Evolutionary conservation across 2,113 vertebrate species (phyloP).

Genomic region (Trochalopteron elliotii): DNA sequence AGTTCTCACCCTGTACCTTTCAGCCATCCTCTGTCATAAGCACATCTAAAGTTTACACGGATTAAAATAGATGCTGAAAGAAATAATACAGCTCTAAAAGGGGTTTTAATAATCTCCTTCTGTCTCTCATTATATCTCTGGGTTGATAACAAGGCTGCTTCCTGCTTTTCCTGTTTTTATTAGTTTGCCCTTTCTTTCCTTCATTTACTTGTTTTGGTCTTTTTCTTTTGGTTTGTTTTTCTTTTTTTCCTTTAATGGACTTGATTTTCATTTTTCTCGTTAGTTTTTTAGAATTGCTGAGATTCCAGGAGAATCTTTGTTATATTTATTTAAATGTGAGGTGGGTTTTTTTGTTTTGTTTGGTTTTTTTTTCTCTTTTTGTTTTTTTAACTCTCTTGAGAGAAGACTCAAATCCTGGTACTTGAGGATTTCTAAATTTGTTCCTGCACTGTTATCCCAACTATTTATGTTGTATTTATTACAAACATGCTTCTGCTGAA

Average conservation of each 20-base stretch:
- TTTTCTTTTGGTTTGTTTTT: not conserved
- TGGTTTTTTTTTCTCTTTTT: not conserved
- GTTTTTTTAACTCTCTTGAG: not conserved
- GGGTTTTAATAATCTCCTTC: slow-evolving; percentile 9
- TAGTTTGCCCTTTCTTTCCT: not conserved
- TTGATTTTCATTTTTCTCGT: not conserved
- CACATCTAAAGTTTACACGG: not conserved
- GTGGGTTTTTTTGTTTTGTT: not conserved
- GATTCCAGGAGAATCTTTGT: not conserved
- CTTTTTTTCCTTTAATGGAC: not conserved
- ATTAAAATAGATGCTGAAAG: not conserved
- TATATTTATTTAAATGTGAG: not conserved
- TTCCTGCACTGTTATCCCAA: not conserved
- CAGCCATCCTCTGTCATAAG: not conserved
- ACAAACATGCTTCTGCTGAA: not conserved
- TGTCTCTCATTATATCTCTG: slow-evolving; percentile 29
- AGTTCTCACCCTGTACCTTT: not conserved
- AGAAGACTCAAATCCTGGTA: not conserved
- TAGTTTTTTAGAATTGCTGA: not conserved
- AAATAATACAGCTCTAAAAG: not conserved
- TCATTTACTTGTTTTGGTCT: not conserved
- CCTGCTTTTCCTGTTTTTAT: slow-evolving; percentile 32
- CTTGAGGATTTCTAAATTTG: not conserved
- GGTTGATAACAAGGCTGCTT: slow-evolving; percentile 26
- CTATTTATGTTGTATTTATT: not conserved